Evolutionary conservation across 2,888 invertebrate species (phyloP), one percentile per base, ranked within the genome.

Genomic region (Harpalus rufipes): DNA sequence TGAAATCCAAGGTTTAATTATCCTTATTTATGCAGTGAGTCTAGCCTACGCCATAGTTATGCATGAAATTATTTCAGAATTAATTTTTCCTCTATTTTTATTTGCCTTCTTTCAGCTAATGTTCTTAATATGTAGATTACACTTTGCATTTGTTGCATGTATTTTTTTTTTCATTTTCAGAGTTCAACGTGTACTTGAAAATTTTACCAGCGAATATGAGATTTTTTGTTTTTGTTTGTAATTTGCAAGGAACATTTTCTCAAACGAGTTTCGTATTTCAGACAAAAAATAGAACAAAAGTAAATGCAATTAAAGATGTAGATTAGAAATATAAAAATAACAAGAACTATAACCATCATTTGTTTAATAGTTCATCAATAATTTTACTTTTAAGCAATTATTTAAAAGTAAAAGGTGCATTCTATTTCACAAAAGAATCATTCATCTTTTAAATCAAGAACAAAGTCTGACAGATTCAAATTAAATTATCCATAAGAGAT

Each of bases 1-100:
- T 80, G n/a, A 61, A 61, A 80, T 80, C 80, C 80, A 39, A 44
- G 59, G 59, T 39, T 81, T 81, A 81, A 81, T 81, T 81, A 81
- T 63, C 51, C 39, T 81, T 58, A 81, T 81, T 81, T 81, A 81
- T 81, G 25, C 56, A 81, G 25, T 65, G 44, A 10, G 81, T 81
- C 63, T 65, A 65, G 65, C 68, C 65, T 65, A 65, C 81, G 65
- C 25, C 68, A 65, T 51, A 51, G 51, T 81, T 65, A 80, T 80
- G 80, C 61, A 63, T 51, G 65, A 51, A 81, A 81, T 81, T 81
- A 81, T 65, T 81, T 81, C 63, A 7, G 44, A 58, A 78, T 78
- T 78, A 58, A 78, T 78, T 58, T 25, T 32, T 78, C 58, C 21
- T 80, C 41, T 61, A 41, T 80, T 78, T 59, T 78, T 14, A 51